These are phyloP conservation scores for Nasonia longicornis DNA, from an alignment of 1,140 invertebrate genomes.

Conservation along the genomic window DNA sequence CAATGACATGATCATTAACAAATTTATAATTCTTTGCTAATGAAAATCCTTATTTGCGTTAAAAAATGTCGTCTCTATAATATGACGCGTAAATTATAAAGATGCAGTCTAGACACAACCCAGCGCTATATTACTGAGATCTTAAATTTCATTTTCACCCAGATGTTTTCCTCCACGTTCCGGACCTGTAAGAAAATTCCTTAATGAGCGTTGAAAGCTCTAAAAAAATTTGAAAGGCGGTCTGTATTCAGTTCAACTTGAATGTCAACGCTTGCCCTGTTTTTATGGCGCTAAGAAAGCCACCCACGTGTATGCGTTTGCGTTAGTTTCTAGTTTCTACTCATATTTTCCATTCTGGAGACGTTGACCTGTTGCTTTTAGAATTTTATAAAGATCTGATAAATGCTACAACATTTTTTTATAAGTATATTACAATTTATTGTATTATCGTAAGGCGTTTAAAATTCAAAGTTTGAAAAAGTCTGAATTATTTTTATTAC, in stretches of 20 bases:
- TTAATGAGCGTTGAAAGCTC: constrained; percentile 35
- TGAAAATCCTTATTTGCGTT: no score
- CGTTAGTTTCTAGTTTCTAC: neutral
- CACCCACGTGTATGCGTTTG: constrained; percentile 24
- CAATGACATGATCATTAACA: neutral
- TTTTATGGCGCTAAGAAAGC: constrained; percentile 37
- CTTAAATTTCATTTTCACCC: neutral
- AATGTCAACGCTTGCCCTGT: constrained; percentile 35
- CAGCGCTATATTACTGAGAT: no score
- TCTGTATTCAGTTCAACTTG: constrained; percentile 7
- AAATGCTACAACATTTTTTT: no score
- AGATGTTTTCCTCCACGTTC: constrained; percentile 6
- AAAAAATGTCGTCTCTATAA: no score
- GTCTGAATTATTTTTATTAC: no score
- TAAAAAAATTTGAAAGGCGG: constrained; percentile 19
- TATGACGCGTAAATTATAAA: no score
- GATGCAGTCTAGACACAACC: no score
- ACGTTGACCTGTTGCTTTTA: neutral
- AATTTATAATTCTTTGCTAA: neutral
- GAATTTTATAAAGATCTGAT: neutral
- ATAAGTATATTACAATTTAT: no score
- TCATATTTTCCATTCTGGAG: constrained; percentile 10
- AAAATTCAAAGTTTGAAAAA: no score
- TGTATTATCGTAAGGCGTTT: no score
- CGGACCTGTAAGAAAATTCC: constrained; percentile 30